These are phyloP conservation scores for Calameuta filiformis DNA, from an alignment of 2,888 invertebrate genomes.

Conservation along the genomic window DNA sequence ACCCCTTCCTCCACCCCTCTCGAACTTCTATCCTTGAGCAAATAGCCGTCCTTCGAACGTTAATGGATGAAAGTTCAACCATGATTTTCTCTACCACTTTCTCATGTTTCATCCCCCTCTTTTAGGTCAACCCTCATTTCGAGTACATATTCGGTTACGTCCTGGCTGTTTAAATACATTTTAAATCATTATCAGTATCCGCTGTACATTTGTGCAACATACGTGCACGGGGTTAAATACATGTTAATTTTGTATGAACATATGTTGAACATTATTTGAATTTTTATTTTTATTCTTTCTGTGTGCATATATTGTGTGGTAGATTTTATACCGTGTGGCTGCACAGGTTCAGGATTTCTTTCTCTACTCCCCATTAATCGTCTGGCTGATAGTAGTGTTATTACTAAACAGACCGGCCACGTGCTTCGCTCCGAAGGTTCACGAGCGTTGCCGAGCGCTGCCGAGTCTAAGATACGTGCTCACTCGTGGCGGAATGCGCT, in stretches of 20 bases:
- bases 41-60: neutral
- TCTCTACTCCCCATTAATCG: neutral
- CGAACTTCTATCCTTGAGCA: neutral
- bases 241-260: neutral
- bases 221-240: neutral
- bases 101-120: neutral
- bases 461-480: conserved; percentile 48
- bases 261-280: neutral
- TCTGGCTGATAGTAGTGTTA: neutral
- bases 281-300: neutral
- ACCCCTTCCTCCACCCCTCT: too few relatives aligned
- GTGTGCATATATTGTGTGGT: neutral
- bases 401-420: conserved; percentile 34
- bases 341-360: neutral
- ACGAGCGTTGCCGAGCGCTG: conserved; percentile 35
- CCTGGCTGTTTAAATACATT: neutral
- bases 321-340: neutral
- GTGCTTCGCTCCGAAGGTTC: conserved; percentile 41
- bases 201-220: neutral
- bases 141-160: neutral
- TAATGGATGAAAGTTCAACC: neutral
- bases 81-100: neutral
- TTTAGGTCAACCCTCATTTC: neutral
- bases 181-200: neutral
- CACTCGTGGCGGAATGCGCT: conserved; percentile 56